A percentile compares a stretch with the other conserved stretches of the same genome.
Conservation (phyloP, 1,140 invertebrate genomes). For the Eubasilissa regina region DNA sequence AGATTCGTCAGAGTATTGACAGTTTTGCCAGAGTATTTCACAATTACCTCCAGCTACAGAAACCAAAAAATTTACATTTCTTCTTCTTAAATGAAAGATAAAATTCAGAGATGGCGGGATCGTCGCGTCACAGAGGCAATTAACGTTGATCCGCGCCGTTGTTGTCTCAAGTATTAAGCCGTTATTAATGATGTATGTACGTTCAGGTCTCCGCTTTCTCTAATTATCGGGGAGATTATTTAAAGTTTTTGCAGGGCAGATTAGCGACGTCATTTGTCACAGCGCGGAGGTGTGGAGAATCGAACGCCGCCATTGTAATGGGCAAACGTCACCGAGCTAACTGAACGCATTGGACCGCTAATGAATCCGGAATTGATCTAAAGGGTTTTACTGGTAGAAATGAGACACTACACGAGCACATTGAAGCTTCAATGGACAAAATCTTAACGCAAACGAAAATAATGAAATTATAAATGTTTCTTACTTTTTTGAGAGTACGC, state of each 20-base stretch:
- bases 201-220: constrained; percentile 46
- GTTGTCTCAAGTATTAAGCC: constrained; percentile 52
- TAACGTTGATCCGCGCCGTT: constrained; percentile 39
- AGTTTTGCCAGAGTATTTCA: no score
- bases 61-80: neutral
- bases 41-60: neutral
- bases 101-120: constrained; percentile 27
- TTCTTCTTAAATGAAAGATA: constrained; percentile 37
- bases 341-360: constrained; percentile 11
- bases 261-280: constrained; percentile 57
- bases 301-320: constrained; percentile 38
- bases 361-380: constrained; percentile 15
- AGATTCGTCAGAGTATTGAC: no score
- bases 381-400: neutral
- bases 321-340: constrained; percentile 2
- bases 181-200: constrained; percentile 51
- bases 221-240: constrained; percentile 52
- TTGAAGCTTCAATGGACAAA: no score
- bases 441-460: no score
- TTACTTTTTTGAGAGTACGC: no score
- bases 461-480: no score
- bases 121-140: constrained; percentile 36
- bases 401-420: neutral
- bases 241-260: constrained; percentile 53
- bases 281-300: constrained; percentile 23